phyloP scores from a whole-genome alignment of 2,113 vertebrate species.

The Pterocles orientalis region DNA sequence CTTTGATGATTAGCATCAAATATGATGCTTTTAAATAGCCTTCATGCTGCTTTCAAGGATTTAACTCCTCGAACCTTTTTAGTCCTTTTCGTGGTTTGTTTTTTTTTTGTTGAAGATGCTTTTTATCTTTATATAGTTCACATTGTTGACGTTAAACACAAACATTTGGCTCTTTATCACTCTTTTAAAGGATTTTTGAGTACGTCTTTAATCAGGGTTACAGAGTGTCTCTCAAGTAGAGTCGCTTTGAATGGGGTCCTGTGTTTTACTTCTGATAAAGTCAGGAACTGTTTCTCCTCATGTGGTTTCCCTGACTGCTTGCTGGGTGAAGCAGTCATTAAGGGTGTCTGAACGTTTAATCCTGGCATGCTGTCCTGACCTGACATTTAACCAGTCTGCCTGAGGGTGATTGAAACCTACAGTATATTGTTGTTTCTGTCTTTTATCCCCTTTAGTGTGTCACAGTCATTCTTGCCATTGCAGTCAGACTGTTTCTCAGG shows the following conservation, averaged over 20 bases:
- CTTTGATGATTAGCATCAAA: neutral
- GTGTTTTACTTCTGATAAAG: neutral
- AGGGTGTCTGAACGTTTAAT: neutral
- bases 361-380: neutral
- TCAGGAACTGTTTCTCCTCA: neutral
- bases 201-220: neutral
- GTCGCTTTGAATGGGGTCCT: neutral
- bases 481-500: neutral
- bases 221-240: neutral
- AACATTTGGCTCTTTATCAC: neutral
- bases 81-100: neutral
- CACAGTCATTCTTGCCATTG: neutral
- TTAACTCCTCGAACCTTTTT: neutral
- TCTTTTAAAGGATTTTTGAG: neutral
- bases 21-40: neutral
- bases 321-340: neutral
- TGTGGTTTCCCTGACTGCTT: neutral
- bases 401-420: neutral
- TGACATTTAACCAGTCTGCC: neutral
- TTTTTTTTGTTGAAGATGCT: neutral
- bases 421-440: neutral
- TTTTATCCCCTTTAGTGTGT: neutral
- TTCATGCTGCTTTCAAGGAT: slow-evolving; percentile 8
- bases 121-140: neutral
- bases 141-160: neutral